Conservation (phyloP, 1,140 invertebrate species). For the Camponotus floridanus region DNA sequence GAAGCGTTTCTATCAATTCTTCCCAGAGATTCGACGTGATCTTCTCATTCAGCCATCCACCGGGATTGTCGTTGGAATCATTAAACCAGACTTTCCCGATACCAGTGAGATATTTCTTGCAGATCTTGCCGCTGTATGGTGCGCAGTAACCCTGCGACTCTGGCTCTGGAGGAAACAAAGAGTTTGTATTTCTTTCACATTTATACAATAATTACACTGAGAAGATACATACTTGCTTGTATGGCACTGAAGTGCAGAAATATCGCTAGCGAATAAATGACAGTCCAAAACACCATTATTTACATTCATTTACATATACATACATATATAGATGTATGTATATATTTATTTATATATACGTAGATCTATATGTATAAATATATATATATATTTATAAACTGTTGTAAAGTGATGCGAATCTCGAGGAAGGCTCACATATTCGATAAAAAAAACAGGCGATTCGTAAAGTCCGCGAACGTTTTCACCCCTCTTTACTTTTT, state of each 20-base stretch:
- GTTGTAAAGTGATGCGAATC: not conserved
- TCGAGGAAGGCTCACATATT: slow-evolving; percentile 30
- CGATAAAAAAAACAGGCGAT: not conserved
- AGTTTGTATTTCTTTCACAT: not conserved
- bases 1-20: slow-evolving; percentile 92
- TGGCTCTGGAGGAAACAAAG: slow-evolving; percentile 34
- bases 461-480: not conserved
- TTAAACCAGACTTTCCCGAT: slow-evolving; percentile 94
- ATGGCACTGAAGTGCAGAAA: slow-evolving; percentile 67
- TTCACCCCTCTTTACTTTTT: not conserved
- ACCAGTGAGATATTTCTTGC: slow-evolving; percentile 91
- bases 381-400: slow-evolving; percentile 30
- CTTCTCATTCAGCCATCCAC: slow-evolving; percentile 93
- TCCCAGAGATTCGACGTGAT: slow-evolving; percentile 94
- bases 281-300: slow-evolving; percentile 73
- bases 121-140: slow-evolving; percentile 95
- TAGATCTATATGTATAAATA: not conserved
- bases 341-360: slow-evolving; percentile 7
- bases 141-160: slow-evolving; percentile 91
- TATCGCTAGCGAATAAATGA: slow-evolving; percentile 65
- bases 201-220: not conserved
- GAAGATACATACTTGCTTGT: slow-evolving; percentile 72
- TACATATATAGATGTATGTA: slow-evolving; percentile 13
- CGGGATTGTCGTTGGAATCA: slow-evolving; percentile 88
- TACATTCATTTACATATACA: slow-evolving; percentile 61